Evolutionary conservation across 92 coral and sea anemone species (phyloP), one percentile per base, ranked within the genome.

Genomic region (Nematostella vectensis): DNA sequence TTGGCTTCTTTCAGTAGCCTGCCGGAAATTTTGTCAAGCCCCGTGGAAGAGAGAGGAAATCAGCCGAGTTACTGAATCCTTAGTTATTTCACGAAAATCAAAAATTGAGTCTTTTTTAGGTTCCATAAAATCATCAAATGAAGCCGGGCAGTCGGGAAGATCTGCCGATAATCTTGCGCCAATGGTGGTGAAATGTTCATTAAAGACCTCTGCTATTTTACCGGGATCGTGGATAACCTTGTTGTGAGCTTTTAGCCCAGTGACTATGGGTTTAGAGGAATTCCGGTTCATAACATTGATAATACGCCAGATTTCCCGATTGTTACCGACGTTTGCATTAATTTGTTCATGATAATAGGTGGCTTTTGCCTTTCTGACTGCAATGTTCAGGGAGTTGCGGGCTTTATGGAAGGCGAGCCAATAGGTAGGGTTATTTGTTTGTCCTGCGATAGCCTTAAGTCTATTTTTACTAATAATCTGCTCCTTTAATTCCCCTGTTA

Each of bases 371-470:
- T 19, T 6, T 22, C 18, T 45, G 4, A 45, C 18, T 6, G 18
- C 51, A 17, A 8, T 45, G 51, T 45, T 45, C 18, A 19, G 17
- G 23, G 51, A 6, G 51, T 45, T 45, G 11, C 51, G 51, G 18
- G 18, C 12, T 11, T 19, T 10, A 4, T 45, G 9, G 18, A 9
- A 45, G 18, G 9, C 21, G 18, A 11, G 51, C 51, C 51, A 45
- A 45, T 45, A 11, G 21, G 23, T 45, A 9, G 51, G 51, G 18
- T 17, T 19, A 45, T 45, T 45, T 10, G 51, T 10, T 11, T 19
- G 9, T 6, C 18, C 23, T 6, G 51, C 51, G 4, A 10, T 11
- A 4, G 18, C 4, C 51, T 45, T 45, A 4, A 45, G 21, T 4
- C 12, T 45, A 45, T 45, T 19, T 45, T 4, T 45, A 8, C 15